Conservation (phyloP, 1,140 invertebrate species). For the Pantala flavescens region DNA sequence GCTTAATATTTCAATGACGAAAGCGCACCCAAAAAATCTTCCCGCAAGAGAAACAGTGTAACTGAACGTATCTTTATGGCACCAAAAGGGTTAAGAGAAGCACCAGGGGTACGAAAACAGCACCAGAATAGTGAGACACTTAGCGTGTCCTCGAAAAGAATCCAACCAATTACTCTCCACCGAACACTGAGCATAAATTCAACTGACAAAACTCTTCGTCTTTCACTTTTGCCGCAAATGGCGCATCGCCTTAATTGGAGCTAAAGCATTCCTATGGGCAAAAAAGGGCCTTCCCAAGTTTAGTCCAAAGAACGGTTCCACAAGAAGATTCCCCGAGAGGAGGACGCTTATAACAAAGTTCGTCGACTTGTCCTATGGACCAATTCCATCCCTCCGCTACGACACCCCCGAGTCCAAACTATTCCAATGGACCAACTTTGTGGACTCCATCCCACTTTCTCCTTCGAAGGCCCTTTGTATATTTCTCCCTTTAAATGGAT, state of each 20-base stretch:
- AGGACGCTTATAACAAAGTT: conserved; percentile 3
- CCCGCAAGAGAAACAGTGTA: too few relatives aligned
- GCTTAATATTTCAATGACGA: too few relatives aligned
- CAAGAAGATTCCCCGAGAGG: not conserved
- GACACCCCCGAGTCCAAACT: not conserved
- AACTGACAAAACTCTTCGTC: not conserved
- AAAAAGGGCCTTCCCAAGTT: not conserved
- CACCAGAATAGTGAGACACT: too few relatives aligned
- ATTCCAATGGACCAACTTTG: not conserved
- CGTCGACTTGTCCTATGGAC: not conserved
- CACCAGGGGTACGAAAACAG: too few relatives aligned
- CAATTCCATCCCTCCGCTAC: not conserved
- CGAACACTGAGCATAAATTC: not conserved
- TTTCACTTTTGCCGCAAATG: not conserved
- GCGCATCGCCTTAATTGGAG: not conserved
- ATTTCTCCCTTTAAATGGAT: too few relatives aligned
- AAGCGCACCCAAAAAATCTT: too few relatives aligned
- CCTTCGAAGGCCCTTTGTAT: too few relatives aligned
- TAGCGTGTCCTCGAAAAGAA: not conserved
- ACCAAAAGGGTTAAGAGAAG: too few relatives aligned
- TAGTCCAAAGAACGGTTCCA: not conserved
- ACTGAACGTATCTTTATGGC: too few relatives aligned
- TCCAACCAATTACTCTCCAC: not conserved
- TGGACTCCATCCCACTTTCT: not conserved
- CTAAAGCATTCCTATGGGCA: not conserved